phyloP scores from a whole-genome alignment of 2,888 invertebrate species.

The Ceramica pisi region DNA sequence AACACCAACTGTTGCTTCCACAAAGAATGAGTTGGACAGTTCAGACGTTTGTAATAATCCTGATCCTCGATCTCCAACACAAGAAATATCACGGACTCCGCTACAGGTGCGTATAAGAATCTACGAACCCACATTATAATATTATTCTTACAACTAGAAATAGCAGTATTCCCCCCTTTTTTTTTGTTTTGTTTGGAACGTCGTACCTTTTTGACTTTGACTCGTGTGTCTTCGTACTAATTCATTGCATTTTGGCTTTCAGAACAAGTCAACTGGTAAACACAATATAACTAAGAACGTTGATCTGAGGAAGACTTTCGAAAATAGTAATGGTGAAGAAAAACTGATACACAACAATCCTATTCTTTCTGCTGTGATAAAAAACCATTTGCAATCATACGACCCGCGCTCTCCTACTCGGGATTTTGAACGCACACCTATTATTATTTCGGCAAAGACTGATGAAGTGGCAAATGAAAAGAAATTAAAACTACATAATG shows the following conservation, averaged over 20 bases:
- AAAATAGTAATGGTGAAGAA: constrained; percentile 80
- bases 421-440: constrained; percentile 91
- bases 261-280: constrained; percentile 83
- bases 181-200: constrained; percentile 24
- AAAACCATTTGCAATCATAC: constrained; percentile 87
- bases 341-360: constrained; percentile 87
- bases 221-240: not conserved
- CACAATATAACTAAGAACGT: constrained; percentile 89
- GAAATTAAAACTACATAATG: constrained; percentile 66
- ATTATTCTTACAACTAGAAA: constrained; percentile 10
- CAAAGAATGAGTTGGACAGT: constrained; percentile 77
- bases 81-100: constrained; percentile 91
- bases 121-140: not conserved
- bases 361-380: constrained; percentile 87
- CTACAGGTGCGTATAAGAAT: constrained; percentile 85
- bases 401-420: constrained; percentile 91
- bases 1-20: constrained; percentile 68
- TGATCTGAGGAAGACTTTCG: constrained; percentile 87
- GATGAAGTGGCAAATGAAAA: constrained; percentile 71
- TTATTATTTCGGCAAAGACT: constrained; percentile 79
- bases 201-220: not conserved
- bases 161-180: constrained; percentile 54
- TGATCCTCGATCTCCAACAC: constrained; percentile 92
- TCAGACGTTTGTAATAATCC: constrained; percentile 75
- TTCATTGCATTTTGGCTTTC: constrained; percentile 66